Evolutionary conservation across 92 coral and sea anemone genomes (phyloP).

Genomic region (Blastomussa wellsi): DNA sequence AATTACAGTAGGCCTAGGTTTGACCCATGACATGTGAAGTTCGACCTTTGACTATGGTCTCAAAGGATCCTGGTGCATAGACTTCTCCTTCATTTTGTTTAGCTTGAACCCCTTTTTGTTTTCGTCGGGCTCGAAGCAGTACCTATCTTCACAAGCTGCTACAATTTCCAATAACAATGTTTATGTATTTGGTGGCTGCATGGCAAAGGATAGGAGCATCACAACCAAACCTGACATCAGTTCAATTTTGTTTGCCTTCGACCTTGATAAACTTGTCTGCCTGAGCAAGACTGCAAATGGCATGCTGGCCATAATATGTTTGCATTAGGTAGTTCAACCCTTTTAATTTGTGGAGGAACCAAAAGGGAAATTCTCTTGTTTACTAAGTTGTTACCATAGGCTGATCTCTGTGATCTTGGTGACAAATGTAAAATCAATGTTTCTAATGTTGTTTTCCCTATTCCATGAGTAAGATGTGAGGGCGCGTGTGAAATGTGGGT

Average conservation of each 20-base stretch:
- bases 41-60: too few species aligned
- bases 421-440: too few species aligned
- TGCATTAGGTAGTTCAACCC: conserved; percentile 18
- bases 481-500: too few species aligned
- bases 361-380: too few species aligned
- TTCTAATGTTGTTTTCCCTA: too few species aligned
- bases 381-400: too few species aligned
- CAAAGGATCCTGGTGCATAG: conserved; percentile 14
- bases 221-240: conserved; percentile 7
- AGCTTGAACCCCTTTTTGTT: conserved; percentile 31
- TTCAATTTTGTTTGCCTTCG: conserved; percentile 32
- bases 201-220: background rate
- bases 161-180: conserved; percentile 30
- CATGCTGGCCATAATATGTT: conserved; percentile 39
- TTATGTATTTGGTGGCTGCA: conserved; percentile 33
- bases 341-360: too few species aligned
- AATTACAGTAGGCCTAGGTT: too few species aligned
- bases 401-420: too few species aligned
- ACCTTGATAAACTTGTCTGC: conserved; percentile 9
- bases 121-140: conserved; percentile 19
- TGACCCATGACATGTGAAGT: too few species aligned
- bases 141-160: conserved; percentile 22
- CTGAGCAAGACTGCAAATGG: conserved; percentile 13
- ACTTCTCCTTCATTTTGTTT: conserved; percentile 9
- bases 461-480: too few species aligned